Conservation (phyloP, 2,113 vertebrate species). For the Erpornis zantholeuca region DNA sequence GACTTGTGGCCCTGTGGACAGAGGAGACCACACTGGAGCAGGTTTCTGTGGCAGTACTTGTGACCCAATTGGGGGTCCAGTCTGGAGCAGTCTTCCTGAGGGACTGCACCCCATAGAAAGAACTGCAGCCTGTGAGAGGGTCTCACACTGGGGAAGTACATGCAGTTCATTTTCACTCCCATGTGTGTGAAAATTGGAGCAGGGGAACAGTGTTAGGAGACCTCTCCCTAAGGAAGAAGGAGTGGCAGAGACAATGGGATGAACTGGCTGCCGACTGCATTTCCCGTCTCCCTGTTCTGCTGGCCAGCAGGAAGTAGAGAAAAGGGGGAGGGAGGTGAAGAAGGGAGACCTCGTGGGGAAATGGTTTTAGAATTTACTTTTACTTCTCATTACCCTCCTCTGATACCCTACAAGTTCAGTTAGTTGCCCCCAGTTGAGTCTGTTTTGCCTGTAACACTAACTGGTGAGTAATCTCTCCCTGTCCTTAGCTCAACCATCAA, state of each 20-base stretch:
- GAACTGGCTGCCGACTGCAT: not conserved
- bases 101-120: not conserved
- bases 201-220: not conserved
- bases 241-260: not conserved
- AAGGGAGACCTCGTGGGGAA: not conserved
- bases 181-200: no score
- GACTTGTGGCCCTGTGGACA: rapidly evolving
- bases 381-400: not conserved
- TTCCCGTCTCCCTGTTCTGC: not conserved
- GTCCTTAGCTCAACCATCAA: not conserved
- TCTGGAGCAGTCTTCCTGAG: not conserved
- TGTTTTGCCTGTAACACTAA: not conserved
- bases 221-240: not conserved
- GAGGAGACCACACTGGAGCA: not conserved
- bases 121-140: not conserved
- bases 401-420: not conserved
- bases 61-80: rapidly evolving
- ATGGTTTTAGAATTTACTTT: not conserved
- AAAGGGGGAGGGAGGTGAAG: not conserved
- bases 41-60: not conserved
- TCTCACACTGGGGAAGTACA: not conserved
- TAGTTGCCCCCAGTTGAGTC: not conserved
- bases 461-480: not conserved
- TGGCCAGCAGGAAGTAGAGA: not conserved
- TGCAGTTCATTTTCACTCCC: not conserved